Conservation (phyloP, 2,797 vertebrate genomes). For the Phylloscopus collybita region DNA sequence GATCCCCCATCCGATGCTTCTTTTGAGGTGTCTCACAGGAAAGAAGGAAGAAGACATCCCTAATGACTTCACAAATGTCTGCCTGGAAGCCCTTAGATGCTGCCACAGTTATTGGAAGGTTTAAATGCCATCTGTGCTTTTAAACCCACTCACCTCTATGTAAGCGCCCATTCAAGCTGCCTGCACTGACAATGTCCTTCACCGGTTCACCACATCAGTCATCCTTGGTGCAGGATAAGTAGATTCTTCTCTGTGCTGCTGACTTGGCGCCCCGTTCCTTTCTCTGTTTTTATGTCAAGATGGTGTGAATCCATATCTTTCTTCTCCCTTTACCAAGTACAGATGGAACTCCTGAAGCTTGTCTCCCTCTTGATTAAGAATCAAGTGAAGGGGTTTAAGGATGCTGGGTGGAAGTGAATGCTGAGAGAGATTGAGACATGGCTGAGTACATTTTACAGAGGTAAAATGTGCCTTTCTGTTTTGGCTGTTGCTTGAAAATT, state of each 20-base stretch:
- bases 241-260: neutral
- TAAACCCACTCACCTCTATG: neutral
- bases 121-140: neutral
- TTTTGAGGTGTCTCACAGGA: neutral
- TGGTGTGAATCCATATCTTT: neutral
- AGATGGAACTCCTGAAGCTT: neutral
- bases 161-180: neutral
- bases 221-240: neutral
- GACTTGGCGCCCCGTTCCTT: neutral
- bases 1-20: neutral
- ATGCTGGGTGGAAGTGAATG: neutral
- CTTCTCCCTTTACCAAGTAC: neutral
- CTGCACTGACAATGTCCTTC: neutral
- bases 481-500: constrained; percentile 41
- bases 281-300: neutral
- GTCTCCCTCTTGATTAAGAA: neutral
- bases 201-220: neutral
- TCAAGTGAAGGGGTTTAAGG: neutral
- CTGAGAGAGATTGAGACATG: neutral
- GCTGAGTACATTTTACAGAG: neutral
- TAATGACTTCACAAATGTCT: neutral
- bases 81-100: neutral
- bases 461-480: constrained; percentile 26
- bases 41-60: neutral
- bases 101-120: neutral